Conservation (phyloP, 23 tunicate species). For the Trididemnum nubilum region DNA sequence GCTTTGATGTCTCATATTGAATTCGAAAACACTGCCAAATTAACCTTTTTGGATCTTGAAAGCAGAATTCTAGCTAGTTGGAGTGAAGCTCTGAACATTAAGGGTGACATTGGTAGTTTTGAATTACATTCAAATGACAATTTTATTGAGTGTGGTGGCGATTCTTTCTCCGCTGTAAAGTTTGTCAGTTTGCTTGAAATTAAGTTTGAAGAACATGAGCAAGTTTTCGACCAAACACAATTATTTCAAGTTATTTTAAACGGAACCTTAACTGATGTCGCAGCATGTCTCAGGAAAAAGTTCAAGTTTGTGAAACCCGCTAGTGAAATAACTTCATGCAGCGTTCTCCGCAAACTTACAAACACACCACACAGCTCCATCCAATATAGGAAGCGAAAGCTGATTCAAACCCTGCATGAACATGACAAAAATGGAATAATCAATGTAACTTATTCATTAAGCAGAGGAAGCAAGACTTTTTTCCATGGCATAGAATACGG, state of each 20-base stretch:
- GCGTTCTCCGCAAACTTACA: too few relatives aligned
- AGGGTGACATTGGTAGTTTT: neutral
- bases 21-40: neutral
- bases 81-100: neutral
- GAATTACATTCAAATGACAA: constrained; percentile 4
- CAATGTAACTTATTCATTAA: neutral
- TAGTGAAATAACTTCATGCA: neutral
- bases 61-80: neutral
- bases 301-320: neutral
- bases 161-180: constrained; percentile 53
- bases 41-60: neutral
- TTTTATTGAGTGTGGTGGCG: constrained; percentile 51
- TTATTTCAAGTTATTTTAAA: constrained; percentile 30
- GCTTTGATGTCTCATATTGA: neutral
- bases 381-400: neutral
- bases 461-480: neutral
- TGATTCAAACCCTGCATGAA: neutral
- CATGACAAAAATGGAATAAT: too few relatives aligned
- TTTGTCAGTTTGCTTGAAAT: constrained; percentile 29
- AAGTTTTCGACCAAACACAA: neutral
- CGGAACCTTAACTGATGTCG: constrained; percentile 24
- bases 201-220: neutral
- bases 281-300: neutral
- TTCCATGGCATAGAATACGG: neutral
- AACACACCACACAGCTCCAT: neutral